Conservation (phyloP, 30 jellyfish, hydroid and myxozoan species). For the Turritopsis rubra region DNA sequence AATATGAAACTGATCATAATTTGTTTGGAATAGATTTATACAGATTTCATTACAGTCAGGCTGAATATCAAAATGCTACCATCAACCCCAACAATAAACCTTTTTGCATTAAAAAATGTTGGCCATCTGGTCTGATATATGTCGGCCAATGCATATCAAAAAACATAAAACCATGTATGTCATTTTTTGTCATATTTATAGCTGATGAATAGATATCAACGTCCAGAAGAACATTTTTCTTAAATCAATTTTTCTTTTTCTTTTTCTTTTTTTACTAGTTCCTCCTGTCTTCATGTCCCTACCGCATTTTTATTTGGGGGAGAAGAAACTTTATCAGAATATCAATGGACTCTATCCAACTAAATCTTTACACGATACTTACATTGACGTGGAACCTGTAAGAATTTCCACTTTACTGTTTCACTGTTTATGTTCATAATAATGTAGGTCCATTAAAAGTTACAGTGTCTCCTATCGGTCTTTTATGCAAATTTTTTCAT, state of each 20-base stretch:
- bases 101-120: conserved; percentile 16
- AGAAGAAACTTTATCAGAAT: conserved; percentile 32
- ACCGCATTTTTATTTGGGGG: conserved; percentile 85
- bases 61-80: not conserved
- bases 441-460: no score
- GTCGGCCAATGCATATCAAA: conserved; percentile 38
- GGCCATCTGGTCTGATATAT: conserved; percentile 19
- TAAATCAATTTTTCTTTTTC: not conserved
- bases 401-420: conserved; percentile 1
- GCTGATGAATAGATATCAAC: no score
- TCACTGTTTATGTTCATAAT: not conserved
- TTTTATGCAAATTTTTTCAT: not conserved
- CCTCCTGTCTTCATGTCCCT: conserved; percentile 77
- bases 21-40: not conserved
- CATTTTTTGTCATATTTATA: not conserved
- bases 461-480: not conserved
- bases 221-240: not conserved
- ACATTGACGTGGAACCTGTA: conserved; percentile 69
- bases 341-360: conserved; percentile 61
- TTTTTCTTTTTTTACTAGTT: conserved; percentile 33
- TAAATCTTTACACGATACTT: conserved; percentile 50
- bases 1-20: not conserved
- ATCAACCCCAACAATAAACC: conserved; percentile 14
- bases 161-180: not conserved
- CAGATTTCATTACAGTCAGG: not conserved